Evolutionary conservation across 2,888 invertebrate species (phyloP).

Genomic region (Caenorhabditis uteleia): DNA sequence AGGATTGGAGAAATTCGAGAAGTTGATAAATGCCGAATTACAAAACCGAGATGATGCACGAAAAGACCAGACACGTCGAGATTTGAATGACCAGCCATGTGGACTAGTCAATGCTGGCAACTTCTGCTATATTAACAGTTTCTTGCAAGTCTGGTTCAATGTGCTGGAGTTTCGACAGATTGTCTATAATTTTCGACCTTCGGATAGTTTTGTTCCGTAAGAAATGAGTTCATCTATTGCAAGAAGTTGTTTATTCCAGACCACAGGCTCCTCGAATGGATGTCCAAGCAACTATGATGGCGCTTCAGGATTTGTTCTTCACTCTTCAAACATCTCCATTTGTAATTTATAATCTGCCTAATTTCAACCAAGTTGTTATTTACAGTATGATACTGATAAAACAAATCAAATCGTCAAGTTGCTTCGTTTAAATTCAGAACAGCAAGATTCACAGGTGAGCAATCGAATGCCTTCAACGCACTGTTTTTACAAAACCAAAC

Average conservation of each 20-base stretch:
- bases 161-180: slow-evolving; percentile 64
- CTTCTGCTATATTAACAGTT: slow-evolving; percentile 68
- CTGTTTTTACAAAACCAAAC: too few species aligned
- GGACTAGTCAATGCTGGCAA: slow-evolving; percentile 64
- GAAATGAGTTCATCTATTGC: neutral
- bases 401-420: slow-evolving; percentile 41
- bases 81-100: slow-evolving; percentile 57
- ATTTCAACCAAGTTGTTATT: neutral
- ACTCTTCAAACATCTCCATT: slow-evolving; percentile 63
- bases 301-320: slow-evolving; percentile 61
- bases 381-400: slow-evolving; percentile 54
- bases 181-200: slow-evolving; percentile 62
- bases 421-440: slow-evolving; percentile 57
- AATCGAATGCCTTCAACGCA: slow-evolving; percentile 7
- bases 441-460: slow-evolving; percentile 68
- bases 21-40: slow-evolving; percentile 48
- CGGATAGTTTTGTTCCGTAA: slow-evolving; percentile 37
- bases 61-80: slow-evolving; percentile 51
- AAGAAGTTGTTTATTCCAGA: slow-evolving; percentile 9
- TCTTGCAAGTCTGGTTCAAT: slow-evolving; percentile 69
- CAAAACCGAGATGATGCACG: slow-evolving; percentile 34
- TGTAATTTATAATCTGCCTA: slow-evolving; percentile 45
- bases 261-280: slow-evolving; percentile 54
- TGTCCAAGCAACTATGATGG: slow-evolving; percentile 60
- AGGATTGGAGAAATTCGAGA: slow-evolving; percentile 66